Base-by-base conservation (phyloP, 2,113 vertebrate genomes). In the Laterallus jamaicensis region DNA sequence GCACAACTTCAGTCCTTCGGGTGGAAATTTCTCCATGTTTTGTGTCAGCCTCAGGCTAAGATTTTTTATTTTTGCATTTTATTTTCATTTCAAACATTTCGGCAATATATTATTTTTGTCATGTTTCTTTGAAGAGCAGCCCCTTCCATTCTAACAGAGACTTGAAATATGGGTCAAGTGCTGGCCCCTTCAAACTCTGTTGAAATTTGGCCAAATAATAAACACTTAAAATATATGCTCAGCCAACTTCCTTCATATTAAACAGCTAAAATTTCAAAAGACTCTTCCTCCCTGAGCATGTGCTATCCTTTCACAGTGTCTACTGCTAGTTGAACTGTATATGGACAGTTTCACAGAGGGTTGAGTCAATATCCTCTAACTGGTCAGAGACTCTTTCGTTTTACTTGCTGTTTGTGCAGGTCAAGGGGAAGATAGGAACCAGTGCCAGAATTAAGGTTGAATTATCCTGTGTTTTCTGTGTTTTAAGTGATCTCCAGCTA, bases 191-290 rank as follows among this genome's bases (percentile, higher is more conserved):
- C 55, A 77, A 82, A 85, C 67, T 90, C 59, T 82, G 39, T 77
- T 95, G 87, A 95, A 94, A 90, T 94, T 94, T 80, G 13, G 62
- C 78, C 90, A 95, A 96, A 94, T 68, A 90, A 92, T 83, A 92
- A 90, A 67, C 42, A 74, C 85, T 90, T 81, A 42, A 94, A 90
- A 94, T 62, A 85, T 15, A 58, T 9, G 14, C 10, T 94, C 62
- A 63, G 47, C 59, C 90, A 94, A 74, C 59, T 91, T 95, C 31
- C 70, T 81, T 95, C 64, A 42, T 90, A 90, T 74, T 87, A 81
- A 88, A 91, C 77, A 83, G 79, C 37, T 86, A 90, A 87, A 80
- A 86, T 92, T 83, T 93, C 76, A 93, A 86, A 93, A 86, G 39
- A 28, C 7, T 80, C 29, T 88, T 94, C 49, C 78, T 90, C 22